phyloP scores from a whole-genome alignment of 2,888 invertebrate species.

The Conops quadrifasciatus region DNA sequence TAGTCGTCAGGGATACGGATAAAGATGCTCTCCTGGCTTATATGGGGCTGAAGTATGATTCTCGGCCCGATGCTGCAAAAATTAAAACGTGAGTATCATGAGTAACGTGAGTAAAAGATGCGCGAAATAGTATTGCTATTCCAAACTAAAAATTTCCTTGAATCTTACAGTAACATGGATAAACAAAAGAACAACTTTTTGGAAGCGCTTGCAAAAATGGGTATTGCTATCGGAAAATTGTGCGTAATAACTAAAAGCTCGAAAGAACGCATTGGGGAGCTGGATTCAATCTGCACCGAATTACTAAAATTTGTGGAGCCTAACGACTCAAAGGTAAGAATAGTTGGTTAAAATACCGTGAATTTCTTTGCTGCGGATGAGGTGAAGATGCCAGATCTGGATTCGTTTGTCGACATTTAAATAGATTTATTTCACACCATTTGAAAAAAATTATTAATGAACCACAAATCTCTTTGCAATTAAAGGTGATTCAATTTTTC shows the following conservation, averaged over 20 bases:
- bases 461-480: constrained; percentile 53
- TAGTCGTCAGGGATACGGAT: constrained; percentile 77
- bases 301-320: constrained; percentile 84
- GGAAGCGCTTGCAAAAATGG: constrained; percentile 82
- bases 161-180: constrained; percentile 76
- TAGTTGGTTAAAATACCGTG: background rate
- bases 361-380: constrained; percentile 20
- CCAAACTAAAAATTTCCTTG: constrained; percentile 16
- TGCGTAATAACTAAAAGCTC: constrained; percentile 59
- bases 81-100: constrained; percentile 76
- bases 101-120: background rate
- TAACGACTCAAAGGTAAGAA: constrained; percentile 76
- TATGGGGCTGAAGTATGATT: constrained; percentile 86
- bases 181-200: constrained; percentile 81
- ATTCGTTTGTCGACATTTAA: constrained; percentile 14
- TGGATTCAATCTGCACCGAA: constrained; percentile 73
- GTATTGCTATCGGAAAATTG: constrained; percentile 76
- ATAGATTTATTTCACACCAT: constrained; percentile 1
- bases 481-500: constrained; percentile 75
- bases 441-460: background rate
- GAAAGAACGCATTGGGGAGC: constrained; percentile 67
- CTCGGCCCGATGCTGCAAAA: constrained; percentile 81
- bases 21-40: constrained; percentile 81
- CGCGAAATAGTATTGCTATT: background rate
- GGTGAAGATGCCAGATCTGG: background rate